Evolutionary conservation across 2,113 vertebrate species (phyloP).

Genomic region (Prunella himalayana): DNA sequence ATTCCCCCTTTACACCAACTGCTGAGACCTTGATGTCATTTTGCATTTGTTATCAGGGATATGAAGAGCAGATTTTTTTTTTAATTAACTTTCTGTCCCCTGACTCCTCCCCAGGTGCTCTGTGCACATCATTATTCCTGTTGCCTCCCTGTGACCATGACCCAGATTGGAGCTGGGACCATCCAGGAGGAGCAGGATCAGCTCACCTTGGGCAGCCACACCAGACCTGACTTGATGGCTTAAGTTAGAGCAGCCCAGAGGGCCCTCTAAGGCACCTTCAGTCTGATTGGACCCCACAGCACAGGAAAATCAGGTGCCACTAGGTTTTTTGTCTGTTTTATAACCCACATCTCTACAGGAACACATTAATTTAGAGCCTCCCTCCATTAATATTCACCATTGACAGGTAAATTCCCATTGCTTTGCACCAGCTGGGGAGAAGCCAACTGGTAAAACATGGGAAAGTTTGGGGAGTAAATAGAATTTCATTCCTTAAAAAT

Average conservation of each 20-base stretch:
- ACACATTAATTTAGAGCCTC: not conserved
- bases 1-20: not conserved
- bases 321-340: not conserved
- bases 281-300: not conserved
- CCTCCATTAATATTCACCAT: not conserved
- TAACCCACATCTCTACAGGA: not conserved
- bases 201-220: not conserved
- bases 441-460: not conserved
- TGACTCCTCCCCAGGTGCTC: not conserved
- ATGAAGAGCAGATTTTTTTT: not conserved
- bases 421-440: not conserved
- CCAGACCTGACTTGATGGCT: not conserved
- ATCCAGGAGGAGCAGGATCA: not conserved
- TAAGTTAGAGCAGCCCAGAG: not conserved
- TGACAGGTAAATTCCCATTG: not conserved
- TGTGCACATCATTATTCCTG: not conserved
- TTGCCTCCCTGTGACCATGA: slow-evolving; percentile 2
- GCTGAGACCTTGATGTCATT: not conserved
- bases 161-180: slow-evolving; percentile 4
- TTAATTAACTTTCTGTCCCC: slow-evolving; percentile 62
- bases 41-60: not conserved
- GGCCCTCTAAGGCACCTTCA: not conserved
- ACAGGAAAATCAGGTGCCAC: not conserved
- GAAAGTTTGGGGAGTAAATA: not conserved
- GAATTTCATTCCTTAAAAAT: not conserved